phyloP scores from a whole-genome alignment of 1,140 invertebrate species.

The Melitaea cinxia region DNA sequence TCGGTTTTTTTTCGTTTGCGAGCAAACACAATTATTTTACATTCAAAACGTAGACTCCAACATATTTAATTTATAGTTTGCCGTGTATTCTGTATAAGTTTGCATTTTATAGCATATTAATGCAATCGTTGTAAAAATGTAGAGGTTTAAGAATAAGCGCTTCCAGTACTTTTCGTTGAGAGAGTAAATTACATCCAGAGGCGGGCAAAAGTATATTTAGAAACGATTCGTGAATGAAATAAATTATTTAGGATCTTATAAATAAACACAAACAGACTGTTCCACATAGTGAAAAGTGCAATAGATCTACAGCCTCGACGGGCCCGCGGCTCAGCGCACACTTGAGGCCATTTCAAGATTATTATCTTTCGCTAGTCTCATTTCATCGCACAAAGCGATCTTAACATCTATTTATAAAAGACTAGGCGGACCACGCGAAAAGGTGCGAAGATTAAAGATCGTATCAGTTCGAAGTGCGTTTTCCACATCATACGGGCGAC shows the following conservation, averaged over 20 bases:
- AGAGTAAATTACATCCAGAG: too few relatives aligned
- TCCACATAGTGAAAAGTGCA: conserved; percentile 56
- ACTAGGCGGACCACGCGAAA: conserved; percentile 61
- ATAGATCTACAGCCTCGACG: conserved; percentile 57
- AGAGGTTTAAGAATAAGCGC: too few relatives aligned
- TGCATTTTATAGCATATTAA: too few relatives aligned
- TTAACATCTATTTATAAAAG: conserved; percentile 69
- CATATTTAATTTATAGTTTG: too few relatives aligned
- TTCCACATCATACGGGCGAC: conserved; percentile 53
- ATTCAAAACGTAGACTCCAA: too few relatives aligned
- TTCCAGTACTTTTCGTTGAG: too few relatives aligned
- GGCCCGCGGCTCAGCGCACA: conserved; percentile 49
- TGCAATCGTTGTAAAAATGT: too few relatives aligned
- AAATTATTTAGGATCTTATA: not conserved
- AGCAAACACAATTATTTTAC: too few relatives aligned
- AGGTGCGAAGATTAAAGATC: conserved; percentile 80
- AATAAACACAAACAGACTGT: conserved; percentile 19
- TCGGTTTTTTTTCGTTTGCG: too few relatives aligned
- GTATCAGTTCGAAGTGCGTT: conserved; percentile 72
- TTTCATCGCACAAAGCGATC: conserved; percentile 73
- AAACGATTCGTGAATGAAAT: not conserved
- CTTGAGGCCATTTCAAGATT: conserved; percentile 72
- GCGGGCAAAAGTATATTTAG: too few relatives aligned
- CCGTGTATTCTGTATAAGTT: too few relatives aligned
- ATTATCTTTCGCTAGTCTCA: conserved; percentile 73